A percentile compares a stretch with the other conserved stretches of the same genome.
phyloP scores from a whole-genome alignment of 23 tunicate genomes.

The Clavelina lepadiformis region DNA sequence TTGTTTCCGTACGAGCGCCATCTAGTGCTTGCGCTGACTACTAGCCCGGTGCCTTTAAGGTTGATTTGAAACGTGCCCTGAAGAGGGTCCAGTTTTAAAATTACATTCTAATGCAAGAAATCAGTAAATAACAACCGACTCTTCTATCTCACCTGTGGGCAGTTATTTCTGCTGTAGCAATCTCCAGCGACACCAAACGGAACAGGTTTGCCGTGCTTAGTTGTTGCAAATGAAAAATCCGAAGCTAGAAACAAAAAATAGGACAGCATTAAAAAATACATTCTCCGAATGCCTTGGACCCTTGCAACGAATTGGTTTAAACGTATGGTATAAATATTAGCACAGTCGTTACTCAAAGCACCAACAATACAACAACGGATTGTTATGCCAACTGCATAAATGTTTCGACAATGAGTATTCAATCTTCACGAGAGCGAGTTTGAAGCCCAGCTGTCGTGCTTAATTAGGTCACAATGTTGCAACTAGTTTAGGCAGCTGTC shows the following conservation, averaged over 20 bases:
- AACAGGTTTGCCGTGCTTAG: constrained; percentile 43
- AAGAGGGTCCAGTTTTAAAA: background rate
- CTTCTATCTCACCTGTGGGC: constrained; percentile 77
- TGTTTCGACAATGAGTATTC: too few species aligned
- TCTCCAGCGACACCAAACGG: constrained; percentile 88
- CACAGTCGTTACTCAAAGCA: too few species aligned
- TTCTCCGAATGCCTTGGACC: background rate
- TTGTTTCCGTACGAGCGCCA: constrained; percentile 77
- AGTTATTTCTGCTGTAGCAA: constrained; percentile 77
- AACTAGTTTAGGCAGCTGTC: too few species aligned
- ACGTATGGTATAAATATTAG: too few species aligned
- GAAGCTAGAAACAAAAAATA: constrained; percentile 24
- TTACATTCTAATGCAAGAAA: background rate
- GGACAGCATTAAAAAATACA: too few species aligned
- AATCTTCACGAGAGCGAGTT: too few species aligned
- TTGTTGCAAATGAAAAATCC: constrained; percentile 68
- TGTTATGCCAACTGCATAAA: too few species aligned
- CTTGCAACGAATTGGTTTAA: background rate
- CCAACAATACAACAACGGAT: too few species aligned
- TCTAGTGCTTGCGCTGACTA: constrained; percentile 37
- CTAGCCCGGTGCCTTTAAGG: constrained; percentile 67
- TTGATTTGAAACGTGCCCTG: constrained; percentile 76
- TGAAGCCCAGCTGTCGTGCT: too few species aligned
- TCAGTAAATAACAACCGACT: background rate
- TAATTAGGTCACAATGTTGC: too few species aligned